These are phyloP conservation scores for Gopherus flavomarginatus DNA, from an alignment of 2,113 vertebrate genomes.

Conservation along the genomic window DNA sequence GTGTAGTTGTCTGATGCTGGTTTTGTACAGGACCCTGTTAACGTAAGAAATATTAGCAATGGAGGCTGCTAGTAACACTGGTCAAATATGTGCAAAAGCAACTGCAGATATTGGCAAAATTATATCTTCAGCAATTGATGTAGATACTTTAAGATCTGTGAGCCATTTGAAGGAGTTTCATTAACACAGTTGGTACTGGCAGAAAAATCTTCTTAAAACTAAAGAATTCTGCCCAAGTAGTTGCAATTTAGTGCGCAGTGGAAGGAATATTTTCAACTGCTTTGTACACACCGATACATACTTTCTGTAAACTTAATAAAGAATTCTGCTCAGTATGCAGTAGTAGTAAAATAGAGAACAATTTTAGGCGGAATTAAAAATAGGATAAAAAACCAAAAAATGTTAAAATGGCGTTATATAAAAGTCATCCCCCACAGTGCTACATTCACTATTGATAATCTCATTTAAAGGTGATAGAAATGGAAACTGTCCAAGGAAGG, in stretches of 20 bases:
- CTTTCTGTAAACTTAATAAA: not conserved
- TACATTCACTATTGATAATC: not conserved
- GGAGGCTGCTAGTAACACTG: not conserved
- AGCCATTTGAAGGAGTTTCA: conserved; percentile 16
- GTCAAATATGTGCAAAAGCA: not conserved
- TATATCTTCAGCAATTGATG: not conserved
- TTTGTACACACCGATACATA: not conserved
- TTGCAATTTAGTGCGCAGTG: not conserved
- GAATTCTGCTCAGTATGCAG: not conserved
- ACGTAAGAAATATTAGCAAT: not conserved
- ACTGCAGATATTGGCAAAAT: conserved; percentile 8
- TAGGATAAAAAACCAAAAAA: not conserved
- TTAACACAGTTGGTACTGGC: conserved; percentile 12
- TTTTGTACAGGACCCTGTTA: not conserved
- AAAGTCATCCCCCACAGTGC: not conserved
- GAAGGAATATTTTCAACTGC: not conserved
- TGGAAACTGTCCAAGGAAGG: not conserved
- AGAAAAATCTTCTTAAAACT: not conserved
- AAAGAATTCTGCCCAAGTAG: not conserved
- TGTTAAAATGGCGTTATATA: not conserved
- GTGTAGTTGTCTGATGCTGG: not conserved
- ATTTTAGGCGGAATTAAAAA: not conserved
- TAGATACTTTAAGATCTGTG: not conserved
- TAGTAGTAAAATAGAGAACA: not conserved
- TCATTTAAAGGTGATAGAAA: not conserved